Base-by-base conservation (phyloP, 1,140 invertebrate genomes). In the Drosophila kohkoa region DNA sequence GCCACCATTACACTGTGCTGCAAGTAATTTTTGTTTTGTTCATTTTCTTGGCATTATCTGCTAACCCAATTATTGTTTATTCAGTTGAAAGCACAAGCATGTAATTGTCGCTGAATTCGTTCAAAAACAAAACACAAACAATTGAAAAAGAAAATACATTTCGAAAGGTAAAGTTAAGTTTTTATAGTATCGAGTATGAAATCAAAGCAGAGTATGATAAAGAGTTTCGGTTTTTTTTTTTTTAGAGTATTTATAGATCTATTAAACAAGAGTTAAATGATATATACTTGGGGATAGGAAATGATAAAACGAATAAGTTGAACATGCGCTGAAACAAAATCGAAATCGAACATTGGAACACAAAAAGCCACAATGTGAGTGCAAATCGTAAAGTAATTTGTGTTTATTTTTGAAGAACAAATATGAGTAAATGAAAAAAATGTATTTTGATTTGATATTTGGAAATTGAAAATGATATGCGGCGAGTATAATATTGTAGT, bases 1-100 rank as follows among this genome's bases (percentile, higher is more conserved):
- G 76, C 76, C 66, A 76, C 77, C 45, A 75, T 71, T 79, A 79
- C 77, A 79, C 77, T 76, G 77, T 79, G 77, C 77, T 79, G 45
- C 62, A 58, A 51, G 41, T 28, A 70, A 70, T 67, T 57, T 75
- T 20, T 25, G 59, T 70, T 63, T 43, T 3, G 38, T 51, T 25
- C 20, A 30, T 35, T 70, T 43, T 51, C 49, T 32, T 48, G 45
- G 30, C 48, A 38, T 66, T 51, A 11, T 28, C 25, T 52, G 28
- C 8, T 20, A 55, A 55, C 58, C 76, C 73, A 76, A 79, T 78
- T 64, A 48, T 8, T 52, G 16, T 52, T 73, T 71, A 35, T 64
- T 75, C 43, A 58, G 46, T 52, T 71, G 16, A 60, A 38, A 67
- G 77, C 77, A 79, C 73, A 57, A 60, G 13, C 25, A 79, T 79